Evolutionary conservation across 2,888 invertebrate species (phyloP).

Genomic region (Myathropa florea): DNA sequence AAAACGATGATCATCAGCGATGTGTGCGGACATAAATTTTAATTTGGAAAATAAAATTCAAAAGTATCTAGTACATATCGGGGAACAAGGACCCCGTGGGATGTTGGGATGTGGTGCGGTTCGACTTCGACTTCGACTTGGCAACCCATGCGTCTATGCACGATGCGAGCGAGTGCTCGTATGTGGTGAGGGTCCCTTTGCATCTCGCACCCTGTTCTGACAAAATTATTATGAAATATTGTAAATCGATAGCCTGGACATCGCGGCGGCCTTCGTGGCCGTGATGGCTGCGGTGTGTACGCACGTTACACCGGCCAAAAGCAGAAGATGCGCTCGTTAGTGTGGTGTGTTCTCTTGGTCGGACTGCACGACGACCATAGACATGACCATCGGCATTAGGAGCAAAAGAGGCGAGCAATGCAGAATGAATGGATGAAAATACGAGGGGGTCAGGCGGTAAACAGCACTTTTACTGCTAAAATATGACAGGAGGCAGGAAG

Average conservation of each 20-base stretch:
- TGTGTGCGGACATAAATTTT: conserved; percentile 49
- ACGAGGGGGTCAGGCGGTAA: conserved; percentile 29
- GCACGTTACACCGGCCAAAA: conserved; percentile 53
- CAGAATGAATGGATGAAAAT: background rate
- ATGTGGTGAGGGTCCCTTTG: conserved; percentile 2
- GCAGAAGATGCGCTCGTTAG: conserved; percentile 49
- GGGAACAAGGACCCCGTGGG: conserved; percentile 67
- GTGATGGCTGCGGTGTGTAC: conserved; percentile 21
- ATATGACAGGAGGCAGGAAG: conserved; percentile 66
- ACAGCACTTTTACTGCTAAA: conserved; percentile 65
- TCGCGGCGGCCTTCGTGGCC: conserved; percentile 23
- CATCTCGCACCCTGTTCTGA: conserved; percentile 33
- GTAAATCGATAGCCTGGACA: conserved; percentile 67
- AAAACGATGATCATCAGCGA: conserved; percentile 52
- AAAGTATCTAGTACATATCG: conserved; percentile 32
- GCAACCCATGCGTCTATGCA: background rate
- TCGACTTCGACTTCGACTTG: background rate
- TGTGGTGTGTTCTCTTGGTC: conserved; percentile 5
- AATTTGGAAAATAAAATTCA: conserved; percentile 60
- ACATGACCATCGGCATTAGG: conserved; percentile 38
- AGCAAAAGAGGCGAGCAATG: background rate
- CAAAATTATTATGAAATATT: conserved; percentile 71
- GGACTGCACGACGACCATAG: background rate
- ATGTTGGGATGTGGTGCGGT: conserved; percentile 39
- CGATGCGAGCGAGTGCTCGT: background rate